These are phyloP conservation scores for Gephyroberyx darwinii DNA, from an alignment of 2,797 vertebrate genomes.

Conservation along the genomic window DNA sequence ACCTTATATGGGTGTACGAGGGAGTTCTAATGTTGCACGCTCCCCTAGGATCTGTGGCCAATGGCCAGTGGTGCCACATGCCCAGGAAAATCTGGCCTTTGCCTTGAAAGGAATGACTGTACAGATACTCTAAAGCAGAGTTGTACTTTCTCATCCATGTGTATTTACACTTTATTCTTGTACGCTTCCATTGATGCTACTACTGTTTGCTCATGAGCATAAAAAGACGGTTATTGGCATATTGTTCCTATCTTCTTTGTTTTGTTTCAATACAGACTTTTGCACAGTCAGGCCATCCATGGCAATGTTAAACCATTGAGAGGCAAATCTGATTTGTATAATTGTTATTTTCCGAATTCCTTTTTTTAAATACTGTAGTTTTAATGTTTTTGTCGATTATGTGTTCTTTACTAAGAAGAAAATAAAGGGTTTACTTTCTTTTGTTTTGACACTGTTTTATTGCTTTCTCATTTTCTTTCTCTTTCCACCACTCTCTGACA, in stretches of 20 bases:
- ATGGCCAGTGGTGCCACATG: slow-evolving; percentile 53
- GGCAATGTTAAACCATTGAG: slow-evolving; percentile 50
- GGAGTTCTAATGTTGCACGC: slow-evolving; percentile 54
- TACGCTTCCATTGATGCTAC: slow-evolving; percentile 70
- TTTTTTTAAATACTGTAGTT: slow-evolving; percentile 75
- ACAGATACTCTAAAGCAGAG: slow-evolving; percentile 57
- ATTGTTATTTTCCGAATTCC: slow-evolving; percentile 66
- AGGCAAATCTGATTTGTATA: slow-evolving; percentile 63
- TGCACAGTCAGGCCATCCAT: slow-evolving; percentile 46
- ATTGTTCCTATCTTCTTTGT: slow-evolving; percentile 52
- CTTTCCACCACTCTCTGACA: neutral
- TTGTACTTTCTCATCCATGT: slow-evolving; percentile 61
- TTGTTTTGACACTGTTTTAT: slow-evolving; percentile 49
- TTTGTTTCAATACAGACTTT: slow-evolving; percentile 47
- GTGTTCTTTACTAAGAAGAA: slow-evolving; percentile 64
- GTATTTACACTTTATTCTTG: slow-evolving; percentile 67
- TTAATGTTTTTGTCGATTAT: slow-evolving; percentile 62
- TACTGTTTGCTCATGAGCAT: slow-evolving; percentile 71
- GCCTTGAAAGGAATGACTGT: slow-evolving; percentile 70
- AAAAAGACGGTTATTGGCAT: slow-evolving; percentile 40
- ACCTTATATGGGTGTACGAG: slow-evolving; percentile 55
- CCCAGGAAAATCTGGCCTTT: slow-evolving; percentile 67
- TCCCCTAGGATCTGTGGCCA: slow-evolving; percentile 51
- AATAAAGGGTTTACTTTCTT: slow-evolving; percentile 70
- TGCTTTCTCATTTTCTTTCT: slow-evolving; percentile 33